Evolutionary conservation across 2,113 vertebrate species (phyloP).

Genomic region (Oxyura jamaicensis): DNA sequence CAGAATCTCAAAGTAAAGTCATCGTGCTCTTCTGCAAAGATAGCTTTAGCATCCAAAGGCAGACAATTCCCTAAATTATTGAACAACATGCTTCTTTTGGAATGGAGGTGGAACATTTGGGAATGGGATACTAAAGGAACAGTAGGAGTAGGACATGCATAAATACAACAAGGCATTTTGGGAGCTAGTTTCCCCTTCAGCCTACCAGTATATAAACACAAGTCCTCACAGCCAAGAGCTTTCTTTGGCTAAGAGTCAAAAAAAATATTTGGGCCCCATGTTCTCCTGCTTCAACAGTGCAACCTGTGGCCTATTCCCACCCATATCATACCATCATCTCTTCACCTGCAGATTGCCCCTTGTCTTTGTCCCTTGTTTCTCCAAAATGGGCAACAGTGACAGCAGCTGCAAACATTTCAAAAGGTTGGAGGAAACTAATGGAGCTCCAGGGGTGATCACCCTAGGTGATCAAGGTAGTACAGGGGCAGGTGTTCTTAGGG

Average conservation of each 20-base stretch:
- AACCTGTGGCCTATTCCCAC: background rate
- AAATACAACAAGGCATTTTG: background rate
- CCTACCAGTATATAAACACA: background rate
- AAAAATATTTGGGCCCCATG: accelerated
- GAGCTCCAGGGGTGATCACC: accelerated
- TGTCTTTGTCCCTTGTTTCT: background rate
- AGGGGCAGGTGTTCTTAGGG: background rate
- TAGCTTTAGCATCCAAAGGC: background rate
- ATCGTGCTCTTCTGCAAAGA: background rate
- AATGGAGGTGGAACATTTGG: background rate
- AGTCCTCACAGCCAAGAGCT: background rate
- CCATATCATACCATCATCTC: background rate
- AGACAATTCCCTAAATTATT: background rate
- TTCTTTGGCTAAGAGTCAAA: background rate
- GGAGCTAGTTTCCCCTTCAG: background rate
- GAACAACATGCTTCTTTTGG: accelerated
- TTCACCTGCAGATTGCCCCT: background rate
- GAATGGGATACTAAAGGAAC: background rate
- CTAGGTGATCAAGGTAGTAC: background rate
- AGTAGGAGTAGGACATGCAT: background rate
- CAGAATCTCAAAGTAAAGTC: background rate
- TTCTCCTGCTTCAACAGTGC: background rate
- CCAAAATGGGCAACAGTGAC: background rate
- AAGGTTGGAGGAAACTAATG: background rate
- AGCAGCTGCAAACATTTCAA: background rate